These are phyloP conservation scores for Drosophila helvetica DNA, from an alignment of 2,888 invertebrate genomes.

Conservation along the genomic window DNA sequence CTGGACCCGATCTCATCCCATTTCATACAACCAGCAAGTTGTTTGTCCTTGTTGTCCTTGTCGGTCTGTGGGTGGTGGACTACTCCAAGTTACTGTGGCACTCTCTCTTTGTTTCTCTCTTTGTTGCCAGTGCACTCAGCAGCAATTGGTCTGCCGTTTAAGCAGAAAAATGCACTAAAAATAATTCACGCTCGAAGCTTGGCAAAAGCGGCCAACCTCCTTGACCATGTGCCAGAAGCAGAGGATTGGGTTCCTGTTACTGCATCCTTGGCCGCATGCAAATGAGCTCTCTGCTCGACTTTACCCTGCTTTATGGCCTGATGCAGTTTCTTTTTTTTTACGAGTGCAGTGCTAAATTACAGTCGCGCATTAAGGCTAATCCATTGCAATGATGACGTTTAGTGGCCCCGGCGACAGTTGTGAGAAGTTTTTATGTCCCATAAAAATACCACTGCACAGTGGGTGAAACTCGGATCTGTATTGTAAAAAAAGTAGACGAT, in stretches of 20 bases:
- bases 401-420: constrained; percentile 67
- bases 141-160: constrained; percentile 46
- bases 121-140: constrained; percentile 41
- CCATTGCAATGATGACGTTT: constrained; percentile 72
- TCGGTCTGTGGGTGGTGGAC: constrained; percentile 34
- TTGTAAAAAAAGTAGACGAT: not conserved
- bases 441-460: constrained; percentile 49
- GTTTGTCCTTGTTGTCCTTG: constrained; percentile 64
- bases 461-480: not conserved
- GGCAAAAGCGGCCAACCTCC: constrained; percentile 11
- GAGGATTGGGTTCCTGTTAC: constrained; percentile 13
- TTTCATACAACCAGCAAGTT: constrained; percentile 26
- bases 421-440: constrained; percentile 67
- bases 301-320: constrained; percentile 51
- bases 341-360: constrained; percentile 45
- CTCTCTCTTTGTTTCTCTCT: constrained; percentile 16
- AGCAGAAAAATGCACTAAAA: constrained; percentile 33
- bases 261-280: constrained; percentile 46
- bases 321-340: constrained; percentile 56
- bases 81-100: constrained; percentile 7
- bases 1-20: not conserved
- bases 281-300: constrained; percentile 59
- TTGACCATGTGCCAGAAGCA: constrained; percentile 45
- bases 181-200: constrained; percentile 30
- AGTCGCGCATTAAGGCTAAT: constrained; percentile 66